phyloP scores from a whole-genome alignment of 2,888 invertebrate genomes.

The Phania funesta region DNA sequence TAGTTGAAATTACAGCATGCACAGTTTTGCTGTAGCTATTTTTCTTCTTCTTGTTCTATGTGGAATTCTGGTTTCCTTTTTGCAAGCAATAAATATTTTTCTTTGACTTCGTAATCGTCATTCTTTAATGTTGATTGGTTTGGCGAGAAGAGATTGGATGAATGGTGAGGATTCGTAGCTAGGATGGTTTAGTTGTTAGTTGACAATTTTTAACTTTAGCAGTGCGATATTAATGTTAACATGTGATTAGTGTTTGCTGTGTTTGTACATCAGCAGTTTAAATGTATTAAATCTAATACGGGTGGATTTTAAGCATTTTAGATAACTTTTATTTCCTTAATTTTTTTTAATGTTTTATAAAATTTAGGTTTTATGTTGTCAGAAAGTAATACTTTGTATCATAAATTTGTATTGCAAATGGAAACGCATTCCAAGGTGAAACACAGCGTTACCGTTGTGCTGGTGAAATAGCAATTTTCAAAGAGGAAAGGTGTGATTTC shows the following conservation, averaged over 20 bases:
- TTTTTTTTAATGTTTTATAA: too few species aligned
- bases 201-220: conserved; percentile 52
- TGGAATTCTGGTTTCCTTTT: background rate
- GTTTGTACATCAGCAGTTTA: too few species aligned
- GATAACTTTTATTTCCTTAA: too few species aligned
- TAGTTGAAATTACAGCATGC: conserved; percentile 28
- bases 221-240: conserved; percentile 23
- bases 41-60: background rate
- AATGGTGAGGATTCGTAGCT: background rate
- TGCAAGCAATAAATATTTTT: conserved; percentile 56
- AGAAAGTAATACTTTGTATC: too few species aligned
- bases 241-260: conserved; percentile 30
- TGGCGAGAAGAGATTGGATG: background rate
- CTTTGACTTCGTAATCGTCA: conserved; percentile 51
- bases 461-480: too few species aligned
- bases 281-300: too few species aligned
- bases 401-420: too few species aligned
- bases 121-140: conserved; percentile 40
- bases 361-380: too few species aligned
- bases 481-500: too few species aligned
- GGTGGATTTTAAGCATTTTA: too few species aligned
- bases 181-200: background rate
- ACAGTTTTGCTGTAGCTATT: background rate
- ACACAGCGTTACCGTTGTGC: too few species aligned
- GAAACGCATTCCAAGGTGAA: too few species aligned